Conservation (phyloP, 2,888 invertebrate species). For the Onthophagus sagittarius region DNA sequence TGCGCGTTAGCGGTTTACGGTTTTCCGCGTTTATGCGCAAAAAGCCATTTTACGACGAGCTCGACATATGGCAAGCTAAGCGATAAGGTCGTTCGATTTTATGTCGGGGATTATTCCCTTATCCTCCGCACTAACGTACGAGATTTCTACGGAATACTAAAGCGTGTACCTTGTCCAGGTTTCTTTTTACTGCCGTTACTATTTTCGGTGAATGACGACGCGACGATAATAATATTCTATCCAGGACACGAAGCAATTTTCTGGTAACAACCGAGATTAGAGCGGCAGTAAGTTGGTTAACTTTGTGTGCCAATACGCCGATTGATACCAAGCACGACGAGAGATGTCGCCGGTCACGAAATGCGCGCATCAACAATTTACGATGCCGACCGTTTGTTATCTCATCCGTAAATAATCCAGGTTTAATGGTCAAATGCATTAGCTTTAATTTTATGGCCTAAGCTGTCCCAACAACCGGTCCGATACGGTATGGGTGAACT, state of each 20-base stretch:
- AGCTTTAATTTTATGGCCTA: constrained; percentile 7
- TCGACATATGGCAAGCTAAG: neutral
- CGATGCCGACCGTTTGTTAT: constrained; percentile 7
- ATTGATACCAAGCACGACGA: neutral
- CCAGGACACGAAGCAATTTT: neutral
- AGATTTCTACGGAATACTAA: neutral
- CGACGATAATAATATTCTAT: neutral
- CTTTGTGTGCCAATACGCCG: neutral
- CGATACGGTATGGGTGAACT: neutral
- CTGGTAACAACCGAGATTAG: neutral
- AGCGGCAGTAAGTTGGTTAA: neutral
- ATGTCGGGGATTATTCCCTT: neutral
- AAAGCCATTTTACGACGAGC: neutral
- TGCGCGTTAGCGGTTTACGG: neutral
- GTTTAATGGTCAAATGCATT: constrained; percentile 13
- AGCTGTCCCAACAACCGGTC: neutral
- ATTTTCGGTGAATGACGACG: neutral
- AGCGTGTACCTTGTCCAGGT: neutral
- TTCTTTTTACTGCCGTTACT: neutral
- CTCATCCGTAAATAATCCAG: constrained; percentile 11
- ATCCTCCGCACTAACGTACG: neutral
- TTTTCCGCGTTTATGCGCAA: neutral
- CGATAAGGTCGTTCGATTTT: neutral
- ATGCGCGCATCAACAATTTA: constrained; percentile 10
- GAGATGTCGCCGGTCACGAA: constrained; percentile 11